Percentiles rank a stretch among this genome's conserved stretches.
phyloP scores from a whole-genome alignment of 2,888 invertebrate genomes.

The Melieria picta region DNA sequence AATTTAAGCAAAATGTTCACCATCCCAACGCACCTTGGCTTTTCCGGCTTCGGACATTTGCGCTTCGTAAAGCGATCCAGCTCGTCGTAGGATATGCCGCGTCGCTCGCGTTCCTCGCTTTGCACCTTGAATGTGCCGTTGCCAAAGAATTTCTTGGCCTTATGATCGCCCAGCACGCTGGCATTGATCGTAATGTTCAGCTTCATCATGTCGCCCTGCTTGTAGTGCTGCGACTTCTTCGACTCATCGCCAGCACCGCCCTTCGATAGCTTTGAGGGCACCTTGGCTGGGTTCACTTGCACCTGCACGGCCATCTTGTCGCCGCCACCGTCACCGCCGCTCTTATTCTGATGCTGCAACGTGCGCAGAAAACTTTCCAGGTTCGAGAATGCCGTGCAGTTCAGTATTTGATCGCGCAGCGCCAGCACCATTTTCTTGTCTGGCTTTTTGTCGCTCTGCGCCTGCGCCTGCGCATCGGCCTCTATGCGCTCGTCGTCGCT shows the following conservation, averaged over 20 bases:
- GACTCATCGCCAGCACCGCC: neutral
- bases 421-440: slow-evolving; percentile 25
- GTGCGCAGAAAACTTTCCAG: slow-evolving; percentile 45
- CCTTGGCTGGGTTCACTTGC: neutral
- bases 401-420: slow-evolving; percentile 43
- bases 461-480: neutral
- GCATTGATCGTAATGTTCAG: slow-evolving; percentile 60
- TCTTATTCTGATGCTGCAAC: slow-evolving; percentile 2
- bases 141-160: slow-evolving; percentile 49
- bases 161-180: slow-evolving; percentile 53
- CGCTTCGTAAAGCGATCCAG: slow-evolving; percentile 15
- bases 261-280: neutral
- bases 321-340: neutral
- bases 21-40: slow-evolving; percentile 15
- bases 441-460: slow-evolving; percentile 38
- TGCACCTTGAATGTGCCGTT: slow-evolving; percentile 55
- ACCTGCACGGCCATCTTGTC: neutral
- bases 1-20: neutral
- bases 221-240: neutral
- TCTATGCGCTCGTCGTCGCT: neutral
- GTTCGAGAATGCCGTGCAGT: slow-evolving; percentile 43
- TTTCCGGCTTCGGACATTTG: slow-evolving; percentile 17
- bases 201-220: slow-evolving; percentile 36
- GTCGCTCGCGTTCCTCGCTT: slow-evolving; percentile 39
- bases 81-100: slow-evolving; percentile 19